phyloP scores from a whole-genome alignment of 2,797 vertebrate genomes.

The Tragopan temminckii region DNA sequence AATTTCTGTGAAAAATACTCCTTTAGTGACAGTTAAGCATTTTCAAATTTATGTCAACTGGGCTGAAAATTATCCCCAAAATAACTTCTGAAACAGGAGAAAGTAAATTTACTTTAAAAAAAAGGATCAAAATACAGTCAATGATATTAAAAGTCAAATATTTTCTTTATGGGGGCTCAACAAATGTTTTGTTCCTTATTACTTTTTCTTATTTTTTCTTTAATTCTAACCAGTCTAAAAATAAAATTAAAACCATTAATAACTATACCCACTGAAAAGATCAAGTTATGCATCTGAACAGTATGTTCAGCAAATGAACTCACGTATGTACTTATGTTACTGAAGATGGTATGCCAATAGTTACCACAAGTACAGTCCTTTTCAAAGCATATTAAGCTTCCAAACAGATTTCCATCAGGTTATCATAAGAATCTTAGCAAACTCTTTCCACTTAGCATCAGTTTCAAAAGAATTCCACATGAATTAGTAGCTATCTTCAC shows the following conservation, averaged over 20 bases:
- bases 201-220: neutral
- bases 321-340: neutral
- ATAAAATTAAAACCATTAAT: neutral
- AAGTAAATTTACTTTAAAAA: neutral
- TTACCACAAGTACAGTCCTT: neutral
- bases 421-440: neutral
- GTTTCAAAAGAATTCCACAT: neutral
- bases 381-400: neutral
- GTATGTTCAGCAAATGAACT: neutral
- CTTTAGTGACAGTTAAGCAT: neutral
- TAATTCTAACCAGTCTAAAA: neutral
- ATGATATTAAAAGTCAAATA: neutral
- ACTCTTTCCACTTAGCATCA: neutral
- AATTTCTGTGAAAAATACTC: neutral
- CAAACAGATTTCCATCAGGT: neutral
- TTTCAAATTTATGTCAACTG: neutral
- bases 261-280: neutral
- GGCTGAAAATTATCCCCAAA: neutral
- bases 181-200: neutral
- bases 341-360: neutral
- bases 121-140: neutral
- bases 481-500: neutral
- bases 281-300: neutral
- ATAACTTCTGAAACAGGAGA: neutral
- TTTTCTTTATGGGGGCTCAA: neutral